Evolutionary conservation across 2,797 vertebrate species (phyloP).

Genomic region (Myripristis jacobus): DNA sequence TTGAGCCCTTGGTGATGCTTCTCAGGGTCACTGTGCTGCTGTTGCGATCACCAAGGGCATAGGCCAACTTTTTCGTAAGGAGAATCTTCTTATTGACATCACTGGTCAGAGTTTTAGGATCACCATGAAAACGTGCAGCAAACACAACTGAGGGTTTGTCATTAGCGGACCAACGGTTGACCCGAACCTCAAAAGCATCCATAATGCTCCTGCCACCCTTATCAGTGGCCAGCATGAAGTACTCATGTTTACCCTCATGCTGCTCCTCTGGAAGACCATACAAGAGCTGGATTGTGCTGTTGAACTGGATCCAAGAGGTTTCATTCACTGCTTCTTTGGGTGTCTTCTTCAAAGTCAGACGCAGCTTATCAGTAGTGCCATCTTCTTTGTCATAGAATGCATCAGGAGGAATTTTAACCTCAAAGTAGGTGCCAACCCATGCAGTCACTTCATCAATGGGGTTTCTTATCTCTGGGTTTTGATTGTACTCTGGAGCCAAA

Average conservation of each 20-base stretch:
- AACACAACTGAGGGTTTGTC: slow-evolving; percentile 92
- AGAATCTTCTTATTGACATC: slow-evolving; percentile 95
- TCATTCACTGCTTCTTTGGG: slow-evolving; percentile 90
- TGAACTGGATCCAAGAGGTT: slow-evolving; percentile 97
- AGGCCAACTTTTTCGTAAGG: slow-evolving; percentile 93
- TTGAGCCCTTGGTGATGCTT: slow-evolving; percentile 91
- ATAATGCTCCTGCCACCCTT: slow-evolving; percentile 93
- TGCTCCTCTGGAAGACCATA: slow-evolving; percentile 92
- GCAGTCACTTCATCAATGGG: slow-evolving; percentile 94
- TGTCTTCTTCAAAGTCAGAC: slow-evolving; percentile 91
- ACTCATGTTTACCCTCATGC: slow-evolving; percentile 93
- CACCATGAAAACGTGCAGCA: slow-evolving; percentile 90
- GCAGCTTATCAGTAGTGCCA: slow-evolving; percentile 95
- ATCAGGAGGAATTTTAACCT: slow-evolving; percentile 96
- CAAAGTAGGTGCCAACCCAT: slow-evolving; percentile 97
- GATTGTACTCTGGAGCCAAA: slow-evolving; percentile 84
- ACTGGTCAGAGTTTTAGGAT: slow-evolving; percentile 85
- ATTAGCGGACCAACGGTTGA: slow-evolving; percentile 88
- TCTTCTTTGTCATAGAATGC: slow-evolving; percentile 96
- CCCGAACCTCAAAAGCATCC: slow-evolving; percentile 96
- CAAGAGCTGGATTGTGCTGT: slow-evolving; percentile 97
- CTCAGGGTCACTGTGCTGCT: slow-evolving; percentile 93
- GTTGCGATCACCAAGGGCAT: slow-evolving; percentile 94
- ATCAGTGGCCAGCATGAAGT: slow-evolving; percentile 96
- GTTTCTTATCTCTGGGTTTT: slow-evolving; percentile 90